Conservation (phyloP, 2,888 invertebrate species). For the Meganola albula region DNA sequence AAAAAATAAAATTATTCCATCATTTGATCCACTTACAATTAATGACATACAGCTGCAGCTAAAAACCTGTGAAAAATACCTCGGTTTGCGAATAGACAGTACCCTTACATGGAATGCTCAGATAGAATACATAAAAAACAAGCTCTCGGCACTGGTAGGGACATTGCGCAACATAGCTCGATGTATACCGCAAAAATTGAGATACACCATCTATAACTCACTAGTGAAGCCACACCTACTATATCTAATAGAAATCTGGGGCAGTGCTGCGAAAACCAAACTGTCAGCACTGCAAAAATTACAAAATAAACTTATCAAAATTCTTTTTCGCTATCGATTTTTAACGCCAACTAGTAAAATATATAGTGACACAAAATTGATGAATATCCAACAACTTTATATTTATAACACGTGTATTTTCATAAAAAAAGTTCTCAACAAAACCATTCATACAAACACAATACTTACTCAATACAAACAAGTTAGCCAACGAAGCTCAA, state of each 20-base stretch:
- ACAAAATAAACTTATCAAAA: conserved; percentile 2
- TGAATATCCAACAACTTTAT: conserved; percentile 1
- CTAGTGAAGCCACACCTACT: conserved; percentile 2
- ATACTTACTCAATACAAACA: not conserved
- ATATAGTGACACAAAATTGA: not conserved
- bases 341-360: not conserved
- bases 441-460: not conserved
- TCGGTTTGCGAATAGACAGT: conserved; percentile 3
- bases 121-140: conserved; percentile 3
- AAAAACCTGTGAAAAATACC: conserved; percentile 5
- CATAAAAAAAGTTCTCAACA: conserved; percentile 1
- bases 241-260: conserved; percentile 6
- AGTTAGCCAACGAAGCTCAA: conserved; percentile 3
- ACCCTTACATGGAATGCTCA: not conserved
- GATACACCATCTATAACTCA: not conserved
- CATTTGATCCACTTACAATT: conserved; percentile 1
- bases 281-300: conserved; percentile 5
- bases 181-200: conserved; percentile 4
- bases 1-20: conserved; percentile 12
- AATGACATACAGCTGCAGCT: not conserved
- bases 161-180: conserved; percentile 1
- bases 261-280: conserved; percentile 4
- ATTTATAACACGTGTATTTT: conserved; percentile 1
- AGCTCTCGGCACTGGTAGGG: conserved; percentile 3
- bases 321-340: conserved; percentile 1